phyloP scores from a whole-genome alignment of 2,113 vertebrate genomes.

The Planiliza haematocheilus region DNA sequence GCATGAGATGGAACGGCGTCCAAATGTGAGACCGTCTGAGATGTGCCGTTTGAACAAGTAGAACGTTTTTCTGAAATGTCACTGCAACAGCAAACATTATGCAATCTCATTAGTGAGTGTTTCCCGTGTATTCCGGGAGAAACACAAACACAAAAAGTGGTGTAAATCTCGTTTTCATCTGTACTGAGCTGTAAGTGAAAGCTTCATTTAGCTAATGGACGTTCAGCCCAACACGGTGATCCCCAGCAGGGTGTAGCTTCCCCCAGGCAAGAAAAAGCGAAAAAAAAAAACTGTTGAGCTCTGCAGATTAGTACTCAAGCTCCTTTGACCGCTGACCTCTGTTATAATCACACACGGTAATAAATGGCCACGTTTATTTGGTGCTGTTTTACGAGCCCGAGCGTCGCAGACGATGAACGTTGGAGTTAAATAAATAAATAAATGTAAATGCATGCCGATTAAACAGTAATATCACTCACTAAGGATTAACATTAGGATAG shows the following conservation, averaged over 20 bases:
- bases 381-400: constrained; percentile 12
- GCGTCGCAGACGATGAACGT: constrained; percentile 19
- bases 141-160: constrained; percentile 35
- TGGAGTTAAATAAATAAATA: constrained; percentile 20
- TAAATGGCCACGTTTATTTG: constrained; percentile 44
- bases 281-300: not conserved
- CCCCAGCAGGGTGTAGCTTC: constrained; percentile 35
- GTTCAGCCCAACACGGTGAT: constrained; percentile 31
- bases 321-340: constrained; percentile 44
- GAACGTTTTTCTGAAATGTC: constrained; percentile 12
- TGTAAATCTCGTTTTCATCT: constrained; percentile 63
- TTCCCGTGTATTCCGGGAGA: constrained; percentile 51
- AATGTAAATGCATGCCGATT: constrained; percentile 68
- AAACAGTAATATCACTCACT: constrained; percentile 77
- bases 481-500: constrained; percentile 71
- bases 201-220: constrained; percentile 80
- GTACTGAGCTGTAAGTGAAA: constrained; percentile 55
- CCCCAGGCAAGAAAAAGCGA: constrained; percentile 34
- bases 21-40: not conserved
- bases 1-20: constrained; percentile 2
- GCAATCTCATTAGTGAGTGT: constrained; percentile 45
- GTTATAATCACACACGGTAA: constrained; percentile 52
- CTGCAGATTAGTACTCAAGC: constrained; percentile 37
- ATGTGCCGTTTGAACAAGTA: constrained; percentile 4
- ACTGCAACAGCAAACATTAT: constrained; percentile 47